Evolutionary conservation across 92 coral and sea anemone species (phyloP).

Genomic region (Nematostella vectensis): DNA sequence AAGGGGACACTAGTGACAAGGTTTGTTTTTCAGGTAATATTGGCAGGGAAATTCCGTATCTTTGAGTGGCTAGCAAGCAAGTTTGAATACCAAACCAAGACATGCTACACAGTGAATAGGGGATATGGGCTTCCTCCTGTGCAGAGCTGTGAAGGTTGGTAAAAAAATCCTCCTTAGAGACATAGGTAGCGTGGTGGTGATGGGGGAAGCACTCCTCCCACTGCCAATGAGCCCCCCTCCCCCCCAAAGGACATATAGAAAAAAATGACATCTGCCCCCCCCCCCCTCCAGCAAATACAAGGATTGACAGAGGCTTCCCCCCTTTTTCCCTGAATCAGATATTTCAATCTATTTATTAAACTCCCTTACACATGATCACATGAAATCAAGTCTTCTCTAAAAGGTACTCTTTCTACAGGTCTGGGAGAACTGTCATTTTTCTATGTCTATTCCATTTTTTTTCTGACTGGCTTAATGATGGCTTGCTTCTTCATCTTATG

Average conservation of each 20-base stretch:
- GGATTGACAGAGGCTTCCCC: too few species aligned
- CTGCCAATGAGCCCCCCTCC: too few species aligned
- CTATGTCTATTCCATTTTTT: slow-evolving; percentile 87
- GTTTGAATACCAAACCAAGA: slow-evolving; percentile 72
- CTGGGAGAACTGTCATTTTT: slow-evolving; percentile 89
- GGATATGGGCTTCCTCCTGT: slow-evolving; percentile 93
- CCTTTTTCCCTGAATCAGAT: too few species aligned
- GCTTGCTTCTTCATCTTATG: slow-evolving; percentile 89
- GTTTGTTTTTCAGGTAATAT: slow-evolving; percentile 57
- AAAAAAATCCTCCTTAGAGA: not conserved
- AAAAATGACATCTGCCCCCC: too few species aligned
- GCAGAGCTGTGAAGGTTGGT: slow-evolving; percentile 92
- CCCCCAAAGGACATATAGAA: too few species aligned
- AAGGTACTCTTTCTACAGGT: too few species aligned
- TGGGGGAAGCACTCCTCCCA: too few species aligned
- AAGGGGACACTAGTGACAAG: too few species aligned
- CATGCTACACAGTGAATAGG: slow-evolving; percentile 92
- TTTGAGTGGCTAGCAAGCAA: slow-evolving; percentile 59
- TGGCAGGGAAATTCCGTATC: slow-evolving; percentile 79
- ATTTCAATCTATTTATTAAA: too few species aligned
- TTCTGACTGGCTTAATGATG: slow-evolving; percentile 87
- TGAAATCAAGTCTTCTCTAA: too few species aligned
- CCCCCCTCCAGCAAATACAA: too few species aligned
- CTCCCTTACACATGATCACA: too few species aligned
- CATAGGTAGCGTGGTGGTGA: not conserved